Base-by-base conservation (phyloP, 2,113 vertebrate genomes). In the Stercorarius parasiticus region DNA sequence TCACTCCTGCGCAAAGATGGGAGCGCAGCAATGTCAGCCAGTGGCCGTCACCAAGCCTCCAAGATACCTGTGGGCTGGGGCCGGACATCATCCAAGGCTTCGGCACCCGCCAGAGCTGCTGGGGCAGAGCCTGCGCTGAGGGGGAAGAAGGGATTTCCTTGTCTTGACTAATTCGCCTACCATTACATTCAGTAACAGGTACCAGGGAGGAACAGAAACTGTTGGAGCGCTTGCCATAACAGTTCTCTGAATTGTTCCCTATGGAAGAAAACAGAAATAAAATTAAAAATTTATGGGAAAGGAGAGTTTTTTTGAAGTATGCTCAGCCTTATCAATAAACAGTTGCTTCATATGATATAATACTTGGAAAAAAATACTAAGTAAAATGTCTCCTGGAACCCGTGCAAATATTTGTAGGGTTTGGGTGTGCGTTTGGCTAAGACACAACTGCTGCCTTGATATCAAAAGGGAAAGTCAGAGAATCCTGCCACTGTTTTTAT, bases 71-170 rank as follows among this genome's bases (percentile, higher is more conserved):
- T 21, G 3, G 34, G 78, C 43, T 8, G 7, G n/a, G 10, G 12
- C 13, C 5, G 2, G 36, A 74, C 62, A n/a, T 21, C 38, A 15
- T 36, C 19, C 32, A 1, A 10, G 23, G 70, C 30, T 59, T 19
- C 2, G 16, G 62, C 6, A 25, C 56, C 58, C 1, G 0, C 2
- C 0, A 4, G 65, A 64, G 49, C 26, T 25, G 22, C 25, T 15
- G 1, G 5, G n/a, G 40, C 56, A 85, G 49, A 74, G 65, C 65
- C 58, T 23, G 42, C 0, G 5, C 43, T 2, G 2, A 71, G 30
- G 22, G 23, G 36, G 58, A 62, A 55, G 71, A 36, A 55, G 59
- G 40, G 72, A 29, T 82, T 56, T 65, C 78, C 55, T 66, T 49
- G 38, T 32, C 32, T 43, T 65, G 32, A 32, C 29, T 29, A 64